Evolutionary conservation across 2,888 invertebrate species (phyloP).

Genomic region (Linnaemya vulpina): DNA sequence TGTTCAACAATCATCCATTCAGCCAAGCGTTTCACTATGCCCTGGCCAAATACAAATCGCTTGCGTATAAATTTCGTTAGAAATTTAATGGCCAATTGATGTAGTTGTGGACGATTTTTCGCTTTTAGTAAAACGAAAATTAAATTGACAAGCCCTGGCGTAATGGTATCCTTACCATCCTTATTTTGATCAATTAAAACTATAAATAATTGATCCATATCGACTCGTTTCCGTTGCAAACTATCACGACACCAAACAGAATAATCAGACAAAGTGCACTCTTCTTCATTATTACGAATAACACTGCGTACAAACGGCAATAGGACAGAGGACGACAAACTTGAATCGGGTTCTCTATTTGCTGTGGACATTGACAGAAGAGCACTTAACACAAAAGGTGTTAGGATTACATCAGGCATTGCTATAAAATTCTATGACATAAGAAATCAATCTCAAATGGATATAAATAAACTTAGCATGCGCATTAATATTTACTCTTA

Average conservation of each 20-base stretch:
- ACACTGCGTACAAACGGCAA: constrained; percentile 80
- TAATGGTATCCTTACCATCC: constrained; percentile 81
- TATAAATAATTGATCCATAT: constrained; percentile 79
- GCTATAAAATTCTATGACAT: constrained; percentile 83
- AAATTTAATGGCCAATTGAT: constrained; percentile 84
- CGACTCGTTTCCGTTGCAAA: constrained; percentile 77
- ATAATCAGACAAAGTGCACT: constrained; percentile 81
- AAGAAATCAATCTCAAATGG: background rate
- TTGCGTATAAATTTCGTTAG: constrained; percentile 85
- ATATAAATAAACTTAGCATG: background rate
- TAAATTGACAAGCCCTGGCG: constrained; percentile 84
- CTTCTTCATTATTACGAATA: constrained; percentile 82
- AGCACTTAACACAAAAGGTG: constrained; percentile 86
- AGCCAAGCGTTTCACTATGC: constrained; percentile 84
- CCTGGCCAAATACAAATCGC: constrained; percentile 84
- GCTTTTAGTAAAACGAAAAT: constrained; percentile 83
- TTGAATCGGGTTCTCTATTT: constrained; percentile 82
- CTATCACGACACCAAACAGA: constrained; percentile 85
- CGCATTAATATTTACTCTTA: constrained; percentile 75
- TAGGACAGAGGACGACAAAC: constrained; percentile 78
- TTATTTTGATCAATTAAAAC: constrained; percentile 82
- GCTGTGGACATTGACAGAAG: constrained; percentile 83
- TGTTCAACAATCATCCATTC: constrained; percentile 85
- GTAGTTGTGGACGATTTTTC: constrained; percentile 80
- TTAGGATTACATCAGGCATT: constrained; percentile 85